These are phyloP conservation scores for Neotoxoptera formosana DNA, from an alignment of 1,140 invertebrate genomes.

Conservation along the genomic window DNA sequence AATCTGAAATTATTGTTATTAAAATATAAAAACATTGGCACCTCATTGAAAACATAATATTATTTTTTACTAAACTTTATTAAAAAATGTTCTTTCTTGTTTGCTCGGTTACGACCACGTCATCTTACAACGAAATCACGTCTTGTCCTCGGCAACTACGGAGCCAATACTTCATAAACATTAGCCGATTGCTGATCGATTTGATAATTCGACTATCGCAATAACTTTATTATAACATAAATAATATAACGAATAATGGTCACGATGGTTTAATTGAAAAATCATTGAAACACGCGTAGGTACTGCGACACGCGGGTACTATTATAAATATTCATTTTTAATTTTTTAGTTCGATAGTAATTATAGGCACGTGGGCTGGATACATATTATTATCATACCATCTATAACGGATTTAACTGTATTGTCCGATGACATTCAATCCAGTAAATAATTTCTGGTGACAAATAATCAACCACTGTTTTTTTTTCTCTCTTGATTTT, in stretches of 20 bases:
- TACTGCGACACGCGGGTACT: not conserved
- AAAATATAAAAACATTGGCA: not conserved
- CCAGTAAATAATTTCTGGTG: not conserved
- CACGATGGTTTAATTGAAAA: not conserved
- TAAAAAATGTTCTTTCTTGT: not conserved
- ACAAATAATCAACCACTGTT: not conserved
- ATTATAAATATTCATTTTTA: constrained; percentile 15
- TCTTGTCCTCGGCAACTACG: not conserved
- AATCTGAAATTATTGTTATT: too few species aligned
- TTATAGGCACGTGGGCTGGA: not conserved
- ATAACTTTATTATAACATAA: not conserved
- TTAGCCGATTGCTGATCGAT: not conserved
- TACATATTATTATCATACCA: constrained; percentile 6
- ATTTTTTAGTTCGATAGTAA: not conserved
- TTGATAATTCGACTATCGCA: not conserved
- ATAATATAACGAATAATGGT: not conserved
- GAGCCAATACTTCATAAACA: not conserved
- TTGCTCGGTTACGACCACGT: not conserved
- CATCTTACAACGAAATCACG: not conserved
- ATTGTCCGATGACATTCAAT: not conserved
- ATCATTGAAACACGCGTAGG: not conserved
- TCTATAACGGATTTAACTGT: not conserved
- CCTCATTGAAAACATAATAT: not conserved
- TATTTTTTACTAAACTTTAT: not conserved
- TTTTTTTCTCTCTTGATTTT: not conserved